Evolutionary conservation across 2,888 invertebrate genomes (phyloP), one percentile per base, ranked within the genome.

Genomic region (Eupithecia subumbrata): DNA sequence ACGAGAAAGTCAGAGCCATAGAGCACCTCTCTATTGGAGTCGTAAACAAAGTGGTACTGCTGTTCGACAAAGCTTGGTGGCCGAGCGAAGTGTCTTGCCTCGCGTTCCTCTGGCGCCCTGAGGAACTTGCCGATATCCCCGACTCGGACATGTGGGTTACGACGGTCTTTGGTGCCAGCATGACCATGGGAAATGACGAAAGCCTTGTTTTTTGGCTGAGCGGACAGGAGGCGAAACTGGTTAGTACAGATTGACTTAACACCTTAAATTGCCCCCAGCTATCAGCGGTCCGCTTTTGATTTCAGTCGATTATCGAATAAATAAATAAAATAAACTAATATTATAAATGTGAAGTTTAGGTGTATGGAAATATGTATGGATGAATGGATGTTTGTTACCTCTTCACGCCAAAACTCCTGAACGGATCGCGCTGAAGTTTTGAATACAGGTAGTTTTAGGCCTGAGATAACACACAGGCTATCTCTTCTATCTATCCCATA

Each of bases 1-100:
- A 52, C 0, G 45, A 64, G 8, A 74, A 76, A 11, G n/a, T 72
- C 0, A 56, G 56, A 1, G 76, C 76, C 9, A 74, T 76, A 34
- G 43, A 72, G 8, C 25, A 71, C n/a, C 52, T 76, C 11, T 74
- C 76, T 34, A 72, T 74, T 9, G 76, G 76, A 8, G 69, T 72
- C 1, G 76, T 76, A 9, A 34, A 74, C 30, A 76, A 76, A 66
- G 52, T 76, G 5, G 45, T 67, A 1, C 72, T 76, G 22, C 69
- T 72, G 1, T 76, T 76, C 40, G 34, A 72, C 0, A 56, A 69
- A 14, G 22, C 66, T n/a, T 76, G 76, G 76, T 76, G 76, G 76
- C 72, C 76, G 0, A 56, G 43, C 2, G 63, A 52, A 0, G 34
- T 30, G 12, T n/a, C 69, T 7, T 72, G 69, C 64, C 64, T 76